A percentile compares a stretch with the other conserved stretches of the same genome.
These are phyloP conservation scores for Drosophila rellima DNA, from an alignment of 2,888 invertebrate genomes.

Conservation along the genomic window DNA sequence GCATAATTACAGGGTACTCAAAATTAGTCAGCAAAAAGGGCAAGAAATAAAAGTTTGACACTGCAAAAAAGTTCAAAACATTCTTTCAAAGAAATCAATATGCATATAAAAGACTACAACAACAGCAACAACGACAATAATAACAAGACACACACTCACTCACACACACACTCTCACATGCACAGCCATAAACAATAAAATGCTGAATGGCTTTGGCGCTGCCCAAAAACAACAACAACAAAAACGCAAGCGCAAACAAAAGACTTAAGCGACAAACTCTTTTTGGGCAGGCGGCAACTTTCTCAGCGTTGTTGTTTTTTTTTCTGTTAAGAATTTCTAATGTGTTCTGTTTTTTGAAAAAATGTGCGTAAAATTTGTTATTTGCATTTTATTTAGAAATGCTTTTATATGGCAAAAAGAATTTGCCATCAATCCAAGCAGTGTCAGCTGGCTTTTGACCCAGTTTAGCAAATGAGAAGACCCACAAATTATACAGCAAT, in stretches of 20 bases:
- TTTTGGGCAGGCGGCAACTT: slow-evolving; percentile 63
- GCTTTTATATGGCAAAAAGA: slow-evolving; percentile 25
- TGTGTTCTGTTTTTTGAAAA: slow-evolving; percentile 13
- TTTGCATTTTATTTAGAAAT: slow-evolving; percentile 47
- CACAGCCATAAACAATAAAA: slow-evolving; percentile 52
- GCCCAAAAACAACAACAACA: slow-evolving; percentile 45
- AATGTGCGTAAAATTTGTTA: slow-evolving; percentile 26
- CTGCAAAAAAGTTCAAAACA: slow-evolving; percentile 31
- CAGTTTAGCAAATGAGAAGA: slow-evolving; percentile 45
- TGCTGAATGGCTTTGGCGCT: slow-evolving; percentile 44
- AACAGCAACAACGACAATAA: slow-evolving; percentile 36
- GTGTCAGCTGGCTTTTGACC: slow-evolving; percentile 35
- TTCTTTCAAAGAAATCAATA: slow-evolving; percentile 67
- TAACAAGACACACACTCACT: slow-evolving; percentile 14
- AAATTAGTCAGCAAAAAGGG: slow-evolving; percentile 1
- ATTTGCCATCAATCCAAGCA: slow-evolving; percentile 40
- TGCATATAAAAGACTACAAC: slow-evolving; percentile 34
- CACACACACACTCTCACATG: slow-evolving; percentile 9
- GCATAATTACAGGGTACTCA: neutral
- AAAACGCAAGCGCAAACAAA: slow-evolving; percentile 58
- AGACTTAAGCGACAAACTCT: slow-evolving; percentile 77
- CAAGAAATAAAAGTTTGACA: slow-evolving; percentile 12
- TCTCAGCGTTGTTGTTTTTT: slow-evolving; percentile 45
- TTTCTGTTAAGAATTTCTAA: slow-evolving; percentile 48
- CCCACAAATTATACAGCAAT: slow-evolving; percentile 65